Evolutionary conservation across 2,888 invertebrate species (phyloP).

Genomic region (Eretmocerus hayati): DNA sequence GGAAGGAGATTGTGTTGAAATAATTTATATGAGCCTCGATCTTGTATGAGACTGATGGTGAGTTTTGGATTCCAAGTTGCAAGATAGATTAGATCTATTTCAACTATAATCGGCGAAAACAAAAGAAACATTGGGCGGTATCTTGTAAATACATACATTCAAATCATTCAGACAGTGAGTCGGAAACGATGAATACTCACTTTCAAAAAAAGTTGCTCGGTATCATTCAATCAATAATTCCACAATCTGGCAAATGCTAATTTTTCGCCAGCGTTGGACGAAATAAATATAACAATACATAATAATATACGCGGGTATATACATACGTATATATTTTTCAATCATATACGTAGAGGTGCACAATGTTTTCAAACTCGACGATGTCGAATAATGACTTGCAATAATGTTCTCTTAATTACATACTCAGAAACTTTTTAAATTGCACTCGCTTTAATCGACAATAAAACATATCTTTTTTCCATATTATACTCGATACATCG

Average conservation of each 20-base stretch:
- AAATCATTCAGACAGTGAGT: too few species aligned
- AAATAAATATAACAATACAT: conserved; percentile 17
- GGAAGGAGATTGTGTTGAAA: too few species aligned
- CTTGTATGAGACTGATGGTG: too few species aligned
- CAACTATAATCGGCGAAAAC: too few species aligned
- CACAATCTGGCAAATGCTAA: conserved; percentile 8
- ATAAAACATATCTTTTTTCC: conserved; percentile 12
- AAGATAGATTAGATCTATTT: too few species aligned
- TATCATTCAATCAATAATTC: conserved; percentile 10
- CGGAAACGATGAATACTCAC: too few species aligned
- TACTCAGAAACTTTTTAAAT: conserved; percentile 14
- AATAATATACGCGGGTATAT: conserved; percentile 20
- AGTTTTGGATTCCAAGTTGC: too few species aligned
- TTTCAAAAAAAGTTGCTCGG: conserved; percentile 13
- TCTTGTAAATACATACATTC: too few species aligned
- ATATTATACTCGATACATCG: conserved; percentile 14
- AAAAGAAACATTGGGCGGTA: too few species aligned
- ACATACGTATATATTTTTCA: conserved; percentile 12
- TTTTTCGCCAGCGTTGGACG: conserved; percentile 18
- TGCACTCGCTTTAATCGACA: conserved; percentile 15
- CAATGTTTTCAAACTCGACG: conserved; percentile 10
- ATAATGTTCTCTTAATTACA: conserved; percentile 12
- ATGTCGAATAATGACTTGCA: conserved; percentile 12
- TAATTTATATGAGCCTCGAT: too few species aligned
- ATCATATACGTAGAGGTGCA: conserved; percentile 17